Evolutionary conservation across 2,113 vertebrate species (phyloP), one percentile per base, ranked within the genome.

Genomic region (Datnioides undecimradiatus): DNA sequence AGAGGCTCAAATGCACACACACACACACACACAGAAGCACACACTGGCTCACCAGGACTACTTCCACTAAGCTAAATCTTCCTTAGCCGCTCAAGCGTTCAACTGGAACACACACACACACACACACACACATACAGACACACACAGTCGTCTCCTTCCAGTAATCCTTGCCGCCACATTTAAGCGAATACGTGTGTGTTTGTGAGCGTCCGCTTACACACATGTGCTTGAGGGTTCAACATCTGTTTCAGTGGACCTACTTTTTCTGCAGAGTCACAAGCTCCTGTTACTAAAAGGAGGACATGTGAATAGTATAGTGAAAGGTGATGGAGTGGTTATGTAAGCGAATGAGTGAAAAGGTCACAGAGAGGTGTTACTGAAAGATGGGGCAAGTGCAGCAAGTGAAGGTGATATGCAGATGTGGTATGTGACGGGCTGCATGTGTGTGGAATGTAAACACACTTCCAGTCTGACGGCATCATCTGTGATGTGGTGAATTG

Each of bases 371-470:
- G 69, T 43, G 45, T 71, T 52, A 13, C 29, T n/a, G 64, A 59
- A 49, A 51, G 49, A 41, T n/a, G 19, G 45, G 52, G 21, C 43
- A 41, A 27, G 46, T 31, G 67, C 34, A 51, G 38, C 11, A 19
- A 65, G 46, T 45, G 63, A 63, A 43, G 66, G 66, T 68, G 60
- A 43, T 25, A 74, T 55, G 59, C 79, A 60, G 46, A 66, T 49
- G 63, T 55, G 51, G 29, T 5, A 49, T 66, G 60, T 51, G 46
- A 27, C 48, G 43, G 48, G 41, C 36, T 46, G 66, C 58, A 48
- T 34, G 67, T 73, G 55, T 62, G 83, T 48, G 75, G 40, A 88
- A 83, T n/a, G 5, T 85, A 80, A 86, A 87, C 82, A 48, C 58
- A 60, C 46, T 25, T 76, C 48, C 40, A 27, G n/a, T 57, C 36